A percentile compares a stretch with the other conserved stretches of the same genome.
Conservation (phyloP, 2,888 invertebrate genomes). For the Neoascia interrupta region DNA sequence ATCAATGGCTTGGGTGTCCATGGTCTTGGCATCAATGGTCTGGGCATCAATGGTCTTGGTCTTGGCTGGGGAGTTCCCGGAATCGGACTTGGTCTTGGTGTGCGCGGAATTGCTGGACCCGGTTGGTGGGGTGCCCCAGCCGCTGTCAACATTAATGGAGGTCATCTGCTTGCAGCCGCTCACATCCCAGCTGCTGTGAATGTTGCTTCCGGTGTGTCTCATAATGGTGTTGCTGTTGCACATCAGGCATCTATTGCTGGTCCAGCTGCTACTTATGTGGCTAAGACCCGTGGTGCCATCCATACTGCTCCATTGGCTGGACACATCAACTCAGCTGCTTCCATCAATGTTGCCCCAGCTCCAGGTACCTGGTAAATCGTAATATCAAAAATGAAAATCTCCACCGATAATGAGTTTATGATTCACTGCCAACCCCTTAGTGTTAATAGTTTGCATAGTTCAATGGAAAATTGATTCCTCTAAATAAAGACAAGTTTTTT, state of each 20-base stretch:
- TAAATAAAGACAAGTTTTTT: slow-evolving; percentile 48
- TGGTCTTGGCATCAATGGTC: slow-evolving; percentile 24
- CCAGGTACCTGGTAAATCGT: slow-evolving; percentile 74
- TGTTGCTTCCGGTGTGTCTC: slow-evolving; percentile 54
- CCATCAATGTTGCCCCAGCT: slow-evolving; percentile 76
- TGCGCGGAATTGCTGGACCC: slow-evolving; percentile 27
- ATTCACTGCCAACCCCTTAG: slow-evolving; percentile 21
- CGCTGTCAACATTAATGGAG: slow-evolving; percentile 19
- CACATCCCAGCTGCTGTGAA: slow-evolving; percentile 66
- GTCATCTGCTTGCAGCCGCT: slow-evolving; percentile 17
- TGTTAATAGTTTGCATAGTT: slow-evolving; percentile 58
- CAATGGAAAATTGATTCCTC: slow-evolving; percentile 63
- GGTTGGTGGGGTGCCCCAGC: slow-evolving; percentile 37
- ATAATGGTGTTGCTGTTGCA: slow-evolving; percentile 70
- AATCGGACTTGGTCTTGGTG: slow-evolving; percentile 28
- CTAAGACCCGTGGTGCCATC: slow-evolving; percentile 76
- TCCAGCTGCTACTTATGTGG: slow-evolving; percentile 77
- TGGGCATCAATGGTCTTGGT: slow-evolving; percentile 8
- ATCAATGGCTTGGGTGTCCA: slow-evolving; percentile 19
- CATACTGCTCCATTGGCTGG: slow-evolving; percentile 76
- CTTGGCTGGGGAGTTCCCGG: too few relatives aligned
- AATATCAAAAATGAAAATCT: slow-evolving; percentile 16
- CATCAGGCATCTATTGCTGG: slow-evolving; percentile 76
- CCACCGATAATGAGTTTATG: slow-evolving; percentile 27
- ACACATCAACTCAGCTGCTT: slow-evolving; percentile 75